Evolutionary conservation across 2,797 vertebrate genomes (phyloP), one percentile per base, ranked within the genome.

Genomic region (Spatula versicolor): DNA sequence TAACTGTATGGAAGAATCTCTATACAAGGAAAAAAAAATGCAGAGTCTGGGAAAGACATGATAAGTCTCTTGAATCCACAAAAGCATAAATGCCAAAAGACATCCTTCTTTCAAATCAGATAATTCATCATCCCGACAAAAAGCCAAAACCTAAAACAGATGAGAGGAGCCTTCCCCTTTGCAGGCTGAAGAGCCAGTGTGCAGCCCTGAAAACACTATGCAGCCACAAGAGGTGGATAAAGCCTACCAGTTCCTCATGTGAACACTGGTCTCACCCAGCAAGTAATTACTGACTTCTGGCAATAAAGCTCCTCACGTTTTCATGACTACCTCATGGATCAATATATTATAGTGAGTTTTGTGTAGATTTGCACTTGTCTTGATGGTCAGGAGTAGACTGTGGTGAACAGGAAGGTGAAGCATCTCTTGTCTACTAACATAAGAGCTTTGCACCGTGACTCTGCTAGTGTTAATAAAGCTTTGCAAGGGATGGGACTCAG

Each of bases 11-110:
- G 69, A 87, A 80, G 50, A 55, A 46, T 55, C 8, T 48, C 16
- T 59, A 16, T 48, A 39, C 6, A 64, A 31, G 14, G 75, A 71
- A 71, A 86, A 71, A 25, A 0, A 46, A 12, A 22, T 22, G 2
- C 18, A 62, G 7, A 18, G 50, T 72, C 58, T 37, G 58, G 14
- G 37, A 78, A 89, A 93, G 41, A 77, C 62, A 33, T 55, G 16
- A 13, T 80, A 93, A 89, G 92, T 62, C 64, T 80, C 63, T 82
- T 78, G 75, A 91, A 87, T 90, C 45, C 11, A 46, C 56, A 86
- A 93, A 84, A 41, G 2, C 58, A 81, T 62, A 85, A 91, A 64
- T n/a, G 8, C 1, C 19, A 52, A 75, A 80, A 89, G 84, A 31
- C 7, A 31, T 74, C 66, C 85, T 75, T 91, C 56, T 83, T 90